Percentiles rank a stretch among this genome's conserved stretches.
These are phyloP conservation scores for Crenichthys baileyi DNA, from an alignment of 2,797 vertebrate species.

Conservation along the genomic window DNA sequence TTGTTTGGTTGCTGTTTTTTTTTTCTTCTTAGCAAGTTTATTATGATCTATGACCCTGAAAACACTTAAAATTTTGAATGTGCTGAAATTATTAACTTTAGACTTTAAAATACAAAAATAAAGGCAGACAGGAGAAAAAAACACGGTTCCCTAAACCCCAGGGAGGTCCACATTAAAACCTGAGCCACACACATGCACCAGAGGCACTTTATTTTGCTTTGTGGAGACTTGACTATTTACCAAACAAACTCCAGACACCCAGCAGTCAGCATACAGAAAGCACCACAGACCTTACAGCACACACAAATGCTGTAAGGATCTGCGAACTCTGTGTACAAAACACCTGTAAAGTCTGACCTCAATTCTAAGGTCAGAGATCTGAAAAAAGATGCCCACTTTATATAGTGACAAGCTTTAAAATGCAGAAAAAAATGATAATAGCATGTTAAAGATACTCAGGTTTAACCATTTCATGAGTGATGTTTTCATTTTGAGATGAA, in stretches of 20 bases:
- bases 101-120: background rate
- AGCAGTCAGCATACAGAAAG: conserved; percentile 7
- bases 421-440: background rate
- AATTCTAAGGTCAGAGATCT: background rate
- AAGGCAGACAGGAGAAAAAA: background rate
- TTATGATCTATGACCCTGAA: background rate
- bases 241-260: conserved; percentile 37
- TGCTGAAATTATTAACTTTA: background rate
- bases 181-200: conserved; percentile 1
- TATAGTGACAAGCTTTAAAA: background rate
- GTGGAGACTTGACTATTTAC: conserved; percentile 43
- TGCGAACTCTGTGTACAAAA: background rate
- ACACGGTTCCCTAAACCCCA: background rate
- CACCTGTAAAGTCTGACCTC: background rate
- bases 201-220: conserved; percentile 26
- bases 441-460: background rate
- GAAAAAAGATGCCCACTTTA: background rate
- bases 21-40: background rate
- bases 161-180: background rate
- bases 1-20: background rate
- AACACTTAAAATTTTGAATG: background rate
- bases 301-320: background rate
- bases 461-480: background rate
- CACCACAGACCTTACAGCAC: conserved; percentile 2
- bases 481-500: no score